Percentiles rank a stretch among this genome's conserved stretches.
Conservation (phyloP, 2,113 vertebrate genomes). For the Mesembrinibis cayennensis region DNA sequence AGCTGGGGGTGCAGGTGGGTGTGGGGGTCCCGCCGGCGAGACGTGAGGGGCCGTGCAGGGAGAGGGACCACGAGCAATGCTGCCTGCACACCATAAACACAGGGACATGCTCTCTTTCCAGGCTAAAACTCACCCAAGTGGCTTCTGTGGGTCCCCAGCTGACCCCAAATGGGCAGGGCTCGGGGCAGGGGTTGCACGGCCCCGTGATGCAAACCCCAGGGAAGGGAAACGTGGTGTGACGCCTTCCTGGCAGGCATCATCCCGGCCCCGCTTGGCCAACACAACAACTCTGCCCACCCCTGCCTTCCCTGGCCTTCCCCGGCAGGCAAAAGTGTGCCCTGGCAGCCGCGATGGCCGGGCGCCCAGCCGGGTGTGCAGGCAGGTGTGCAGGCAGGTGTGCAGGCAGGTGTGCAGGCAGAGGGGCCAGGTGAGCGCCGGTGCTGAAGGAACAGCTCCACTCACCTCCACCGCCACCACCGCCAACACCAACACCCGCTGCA, state of each 20-base stretch:
- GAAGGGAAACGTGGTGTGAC: not conserved
- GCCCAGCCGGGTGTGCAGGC: not conserved
- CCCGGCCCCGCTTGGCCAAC: not conserved
- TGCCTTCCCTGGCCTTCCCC: rapidly evolving
- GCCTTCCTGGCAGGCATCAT: rapidly evolving
- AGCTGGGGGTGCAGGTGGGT: not conserved
- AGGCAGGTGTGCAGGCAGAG: not conserved
- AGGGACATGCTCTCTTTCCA: not conserved
- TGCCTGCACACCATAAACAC: not conserved
- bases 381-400: not conserved
- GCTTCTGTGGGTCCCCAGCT: not conserved
- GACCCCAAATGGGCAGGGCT: not conserved
- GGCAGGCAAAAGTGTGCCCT: rapidly evolving
- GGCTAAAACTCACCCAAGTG: not conserved
- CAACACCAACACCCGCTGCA: rapidly evolving
- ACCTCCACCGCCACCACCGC: not conserved
- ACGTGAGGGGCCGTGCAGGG: not conserved
- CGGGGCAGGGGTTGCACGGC: rapidly evolving
- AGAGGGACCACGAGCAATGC: not conserved
- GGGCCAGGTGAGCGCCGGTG: constrained; percentile 12
- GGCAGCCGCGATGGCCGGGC: not conserved
- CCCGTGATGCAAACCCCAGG: not conserved
- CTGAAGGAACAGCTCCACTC: constrained; percentile 61
- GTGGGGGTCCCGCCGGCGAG: rapidly evolving
- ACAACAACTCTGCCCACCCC: not conserved